A percentile compares a stretch with the other conserved stretches of the same genome.
These are phyloP conservation scores for Propithecus coquereli DNA, from an alignment of 2,113 vertebrate genomes.

Conservation along the genomic window DNA sequence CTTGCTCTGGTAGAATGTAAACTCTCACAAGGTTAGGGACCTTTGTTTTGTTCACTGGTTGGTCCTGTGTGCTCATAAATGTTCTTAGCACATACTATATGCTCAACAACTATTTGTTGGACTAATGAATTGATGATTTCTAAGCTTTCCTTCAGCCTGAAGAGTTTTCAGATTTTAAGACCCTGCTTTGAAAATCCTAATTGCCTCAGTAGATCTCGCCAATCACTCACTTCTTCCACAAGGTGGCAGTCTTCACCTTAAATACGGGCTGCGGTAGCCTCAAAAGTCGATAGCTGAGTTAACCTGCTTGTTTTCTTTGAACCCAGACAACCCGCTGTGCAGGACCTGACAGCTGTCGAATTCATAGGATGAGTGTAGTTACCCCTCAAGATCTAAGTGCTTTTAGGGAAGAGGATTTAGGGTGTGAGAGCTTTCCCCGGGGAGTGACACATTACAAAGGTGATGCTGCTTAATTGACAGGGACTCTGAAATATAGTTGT, in stretches of 20 bases:
- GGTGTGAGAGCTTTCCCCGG: neutral
- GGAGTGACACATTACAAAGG: neutral
- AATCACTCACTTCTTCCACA: slow-evolving; percentile 1
- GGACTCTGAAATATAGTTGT: neutral
- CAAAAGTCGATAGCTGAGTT: neutral
- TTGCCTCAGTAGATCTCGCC: accelerated
- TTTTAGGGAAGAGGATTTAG: neutral
- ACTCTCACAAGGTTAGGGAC: neutral
- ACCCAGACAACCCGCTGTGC: too few species aligned
- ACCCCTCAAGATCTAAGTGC: neutral
- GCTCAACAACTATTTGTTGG: neutral
- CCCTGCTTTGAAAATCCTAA: neutral
- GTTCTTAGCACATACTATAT: neutral
- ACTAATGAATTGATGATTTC: neutral
- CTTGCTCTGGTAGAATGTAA: neutral
- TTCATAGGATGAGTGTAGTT: neutral
- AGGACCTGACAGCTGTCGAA: neutral
- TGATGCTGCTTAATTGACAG: neutral
- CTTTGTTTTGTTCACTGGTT: neutral
- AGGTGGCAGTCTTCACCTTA: slow-evolving; percentile 68
- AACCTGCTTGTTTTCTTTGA: neutral
- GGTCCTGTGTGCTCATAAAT: neutral
- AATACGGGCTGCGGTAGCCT: accelerated
- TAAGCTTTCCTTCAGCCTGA: neutral
- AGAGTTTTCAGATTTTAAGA: neutral